Base-by-base conservation (phyloP, 2,797 vertebrate genomes). In the Coregonus ussuriensis region DNA sequence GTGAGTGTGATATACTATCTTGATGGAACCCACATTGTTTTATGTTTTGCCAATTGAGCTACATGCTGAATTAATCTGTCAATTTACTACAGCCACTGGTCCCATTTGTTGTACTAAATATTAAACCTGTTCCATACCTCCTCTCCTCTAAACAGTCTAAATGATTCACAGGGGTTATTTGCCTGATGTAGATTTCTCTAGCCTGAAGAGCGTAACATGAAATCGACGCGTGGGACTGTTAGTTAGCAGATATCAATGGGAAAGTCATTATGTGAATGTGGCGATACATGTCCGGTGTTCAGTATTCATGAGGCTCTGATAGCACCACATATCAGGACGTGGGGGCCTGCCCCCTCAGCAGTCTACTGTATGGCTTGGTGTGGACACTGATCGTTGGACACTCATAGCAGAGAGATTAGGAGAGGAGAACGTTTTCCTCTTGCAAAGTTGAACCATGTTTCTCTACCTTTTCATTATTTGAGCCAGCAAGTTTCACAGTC, bases 221-320 rank as follows among this genome's bases (percentile, higher is more conserved):
- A 62, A 62, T 74, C 4, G 72, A 77, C 69, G 51, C 67, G 66
- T 52, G 68, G 73, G 69, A 41, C 29, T 18, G 56, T 72, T 76
- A 79, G 79, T 81, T 81, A 82, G 76, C 56, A 54, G 72, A 70
- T 74, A 74, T 85, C 81, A 78, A 83, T 84, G 71, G 75, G 72
- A 72, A 81, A 81, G 77, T 79, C 83, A 82, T 83, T 84, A 83
- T 63, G 41, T 62, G 77, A 75, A 82, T 74, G 62, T 13, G 41
- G 41, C 41, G 41, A 47, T 47, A 47, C 41, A 47, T 47, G 56
- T n/a, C 18, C 56, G 7, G n/a, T 21, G 18, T n/a, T 62, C 56
- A 62, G 18, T 62, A 62, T 21, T 62, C 6, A 47, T 13, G 4
- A 21, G 56, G 56, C 56, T n/a, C 56, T 62, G 6, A 62, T n/a